These are phyloP conservation scores for Molossus alvarezi DNA, from an alignment of 2,797 vertebrate species.

Conservation along the genomic window DNA sequence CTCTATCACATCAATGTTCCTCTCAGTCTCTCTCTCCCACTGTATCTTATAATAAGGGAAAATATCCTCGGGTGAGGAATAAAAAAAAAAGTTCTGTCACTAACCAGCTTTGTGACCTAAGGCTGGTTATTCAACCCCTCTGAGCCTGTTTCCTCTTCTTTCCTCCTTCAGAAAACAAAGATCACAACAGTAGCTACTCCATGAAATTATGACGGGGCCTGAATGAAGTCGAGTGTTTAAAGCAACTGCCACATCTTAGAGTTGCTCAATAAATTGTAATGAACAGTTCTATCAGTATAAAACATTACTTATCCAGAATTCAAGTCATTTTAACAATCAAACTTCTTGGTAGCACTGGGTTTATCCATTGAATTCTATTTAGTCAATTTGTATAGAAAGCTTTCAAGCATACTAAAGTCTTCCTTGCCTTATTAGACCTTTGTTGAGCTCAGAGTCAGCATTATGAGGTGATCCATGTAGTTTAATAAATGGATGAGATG, in stretches of 20 bases:
- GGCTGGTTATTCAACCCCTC: not conserved
- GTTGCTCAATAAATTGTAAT: slow-evolving; percentile 19
- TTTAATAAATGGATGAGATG: slow-evolving; percentile 60
- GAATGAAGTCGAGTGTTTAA: slow-evolving; percentile 55
- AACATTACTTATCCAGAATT: not conserved
- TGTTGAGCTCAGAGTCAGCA: slow-evolving; percentile 33
- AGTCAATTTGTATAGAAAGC: slow-evolving; percentile 50
- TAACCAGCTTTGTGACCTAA: not conserved
- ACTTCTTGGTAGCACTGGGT: not conserved
- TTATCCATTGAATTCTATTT: slow-evolving; percentile 55
- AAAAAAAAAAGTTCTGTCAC: not conserved
- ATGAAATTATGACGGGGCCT: not conserved
- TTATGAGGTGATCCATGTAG: not conserved
- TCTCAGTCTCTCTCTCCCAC: no score
- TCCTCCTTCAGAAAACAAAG: not conserved
- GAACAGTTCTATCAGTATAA: slow-evolving; percentile 41
- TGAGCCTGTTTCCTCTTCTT: slow-evolving; percentile 22
- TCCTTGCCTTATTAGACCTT: not conserved
- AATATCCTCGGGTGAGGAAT: no score
- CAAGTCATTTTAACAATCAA: slow-evolving; percentile 36
- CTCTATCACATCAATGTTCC: no score
- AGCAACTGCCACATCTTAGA: not conserved
- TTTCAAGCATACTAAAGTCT: slow-evolving; percentile 17
- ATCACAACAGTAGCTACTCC: not conserved
- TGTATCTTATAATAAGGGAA: no score